Conservation (phyloP, 2,888 invertebrate genomes). For the Andricus curvator region DNA sequence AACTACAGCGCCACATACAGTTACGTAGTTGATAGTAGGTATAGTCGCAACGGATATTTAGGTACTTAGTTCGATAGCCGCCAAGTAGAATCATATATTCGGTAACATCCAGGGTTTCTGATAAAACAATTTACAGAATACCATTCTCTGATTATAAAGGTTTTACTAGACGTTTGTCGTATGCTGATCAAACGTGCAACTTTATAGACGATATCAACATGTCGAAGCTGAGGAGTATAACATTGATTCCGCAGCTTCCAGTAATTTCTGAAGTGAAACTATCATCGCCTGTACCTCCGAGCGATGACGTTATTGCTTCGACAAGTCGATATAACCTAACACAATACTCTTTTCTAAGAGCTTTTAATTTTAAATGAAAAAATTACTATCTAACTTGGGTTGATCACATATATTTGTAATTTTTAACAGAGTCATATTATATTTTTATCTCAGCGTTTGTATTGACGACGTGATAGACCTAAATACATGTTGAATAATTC, state of each 20-base stretch:
- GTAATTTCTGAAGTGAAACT: too few relatives aligned
- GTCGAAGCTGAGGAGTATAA: not conserved
- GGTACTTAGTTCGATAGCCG: not conserved
- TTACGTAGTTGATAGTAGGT: constrained; percentile 5
- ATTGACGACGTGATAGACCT: too few relatives aligned
- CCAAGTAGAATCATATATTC: not conserved
- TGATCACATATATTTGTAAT: not conserved
- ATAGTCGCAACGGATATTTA: not conserved
- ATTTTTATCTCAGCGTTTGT: not conserved
- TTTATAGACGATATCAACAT: constrained; percentile 1
- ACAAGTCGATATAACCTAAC: too few relatives aligned
- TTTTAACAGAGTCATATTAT: not conserved
- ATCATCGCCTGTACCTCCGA: too few relatives aligned
- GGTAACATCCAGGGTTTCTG: not conserved
- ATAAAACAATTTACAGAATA: not conserved
- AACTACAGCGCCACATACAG: not conserved
- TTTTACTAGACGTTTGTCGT: not conserved
- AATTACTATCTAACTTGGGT: too few relatives aligned
- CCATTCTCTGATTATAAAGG: not conserved
- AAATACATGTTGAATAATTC: not conserved
- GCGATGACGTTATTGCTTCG: too few relatives aligned
- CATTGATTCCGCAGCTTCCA: not conserved
- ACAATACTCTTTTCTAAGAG: too few relatives aligned
- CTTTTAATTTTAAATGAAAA: too few relatives aligned
- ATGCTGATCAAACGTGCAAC: not conserved